phyloP scores from a whole-genome alignment of 2,797 vertebrate genomes.

The Sebastes steindachneri region DNA sequence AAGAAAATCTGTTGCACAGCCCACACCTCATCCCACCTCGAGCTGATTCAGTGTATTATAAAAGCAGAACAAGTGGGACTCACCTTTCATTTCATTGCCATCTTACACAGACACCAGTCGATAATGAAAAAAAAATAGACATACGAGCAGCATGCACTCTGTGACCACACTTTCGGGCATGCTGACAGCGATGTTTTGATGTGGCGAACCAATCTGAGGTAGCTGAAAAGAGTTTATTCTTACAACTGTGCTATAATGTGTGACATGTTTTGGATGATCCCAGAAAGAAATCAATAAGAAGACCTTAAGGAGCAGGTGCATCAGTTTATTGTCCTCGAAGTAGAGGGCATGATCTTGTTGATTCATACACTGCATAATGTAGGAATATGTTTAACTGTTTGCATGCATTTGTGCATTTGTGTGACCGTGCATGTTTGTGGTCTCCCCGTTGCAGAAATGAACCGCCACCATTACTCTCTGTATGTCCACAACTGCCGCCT shows the following conservation, averaged over 20 bases:
- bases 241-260: not conserved
- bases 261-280: not conserved
- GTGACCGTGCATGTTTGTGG: not conserved
- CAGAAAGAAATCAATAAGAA: not conserved
- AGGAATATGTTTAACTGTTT: not conserved
- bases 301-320: not conserved
- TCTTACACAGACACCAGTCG: not conserved
- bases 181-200: constrained; percentile 2
- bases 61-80: not conserved
- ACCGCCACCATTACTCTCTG: constrained; percentile 95
- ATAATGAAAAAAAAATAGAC: constrained; percentile 29
- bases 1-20: not conserved
- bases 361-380: not conserved
- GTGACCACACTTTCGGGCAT: not conserved
- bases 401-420: not conserved
- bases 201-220: not conserved
- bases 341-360: not conserved
- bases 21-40: not conserved
- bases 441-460: constrained; percentile 88
- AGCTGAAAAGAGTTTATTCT: not conserved
- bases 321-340: not conserved
- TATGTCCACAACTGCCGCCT: constrained; percentile 97
- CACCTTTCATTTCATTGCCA: not conserved
- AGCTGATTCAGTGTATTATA: not conserved
- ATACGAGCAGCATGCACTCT: not conserved